Evolutionary conservation across 2,888 invertebrate genomes (phyloP).

Genomic region (Oscheius onirici): DNA sequence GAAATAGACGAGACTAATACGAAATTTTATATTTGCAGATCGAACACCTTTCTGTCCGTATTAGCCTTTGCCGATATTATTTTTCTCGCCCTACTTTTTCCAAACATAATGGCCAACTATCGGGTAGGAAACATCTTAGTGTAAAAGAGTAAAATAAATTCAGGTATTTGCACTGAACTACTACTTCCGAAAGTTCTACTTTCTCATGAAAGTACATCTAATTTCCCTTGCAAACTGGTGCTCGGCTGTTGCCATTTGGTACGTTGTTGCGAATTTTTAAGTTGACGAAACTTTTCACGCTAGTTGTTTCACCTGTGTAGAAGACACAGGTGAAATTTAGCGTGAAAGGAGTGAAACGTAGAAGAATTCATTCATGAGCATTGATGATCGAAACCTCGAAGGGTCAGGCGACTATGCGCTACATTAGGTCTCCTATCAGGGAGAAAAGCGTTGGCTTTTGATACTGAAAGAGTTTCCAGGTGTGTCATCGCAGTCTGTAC

Average conservation of each 20-base stretch:
- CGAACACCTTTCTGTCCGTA: slow-evolving; percentile 67
- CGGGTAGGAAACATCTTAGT: slow-evolving; percentile 27
- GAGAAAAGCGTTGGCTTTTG: not conserved
- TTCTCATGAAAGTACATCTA: slow-evolving; percentile 59
- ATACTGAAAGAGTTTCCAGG: slow-evolving; percentile 39
- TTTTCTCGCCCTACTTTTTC: slow-evolving; percentile 65
- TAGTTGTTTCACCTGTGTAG: no score
- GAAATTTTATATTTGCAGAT: slow-evolving; percentile 44
- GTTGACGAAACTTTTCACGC: no score
- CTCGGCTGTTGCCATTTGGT: slow-evolving; percentile 70
- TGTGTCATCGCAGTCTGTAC: slow-evolving; percentile 70
- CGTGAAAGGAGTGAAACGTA: no score
- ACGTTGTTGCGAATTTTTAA: not conserved
- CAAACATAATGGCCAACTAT: slow-evolving; percentile 69
- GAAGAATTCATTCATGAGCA: no score
- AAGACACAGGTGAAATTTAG: no score
- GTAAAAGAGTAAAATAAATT: not conserved
- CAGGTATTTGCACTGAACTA: slow-evolving; percentile 61
- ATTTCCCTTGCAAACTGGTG: slow-evolving; percentile 70
- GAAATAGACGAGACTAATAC: not conserved
- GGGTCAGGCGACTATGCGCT: no score
- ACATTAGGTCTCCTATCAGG: no score
- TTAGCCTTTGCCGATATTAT: slow-evolving; percentile 68
- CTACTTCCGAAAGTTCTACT: slow-evolving; percentile 64
- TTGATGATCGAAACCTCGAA: no score